Evolutionary conservation across 2,113 vertebrate genomes (phyloP), one percentile per base, ranked within the genome.

Genomic region (Actinemys pallida): DNA sequence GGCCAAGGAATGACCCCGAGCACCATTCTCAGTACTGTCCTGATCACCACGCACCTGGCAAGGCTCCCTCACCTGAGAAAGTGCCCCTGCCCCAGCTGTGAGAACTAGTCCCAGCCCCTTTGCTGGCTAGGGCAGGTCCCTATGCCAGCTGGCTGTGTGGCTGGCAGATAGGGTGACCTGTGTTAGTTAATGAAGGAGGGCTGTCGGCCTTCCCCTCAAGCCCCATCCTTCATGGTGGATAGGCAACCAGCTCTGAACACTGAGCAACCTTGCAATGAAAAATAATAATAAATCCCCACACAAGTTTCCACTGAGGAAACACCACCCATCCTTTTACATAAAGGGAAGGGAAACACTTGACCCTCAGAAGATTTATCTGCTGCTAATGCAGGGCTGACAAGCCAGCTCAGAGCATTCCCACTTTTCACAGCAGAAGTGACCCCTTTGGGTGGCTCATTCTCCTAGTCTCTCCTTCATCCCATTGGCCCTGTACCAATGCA

Each of bases 301-400:
- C 53, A 39, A 1, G 4, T 90, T 97, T 95, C 95, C 95, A 93
- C 24, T 49, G 87, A 82, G 87, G 97, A 97, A 97, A 88, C 90
- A 1, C 92, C 94, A 85, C 93, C 95, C 91, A 96, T 96, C 93
- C 80, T 97, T 94, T 95, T 86, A 85, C 88, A 94, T 62, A 0
- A 24, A 35, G 22, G 86, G 19, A 81, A 78, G 45, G 79, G 89
- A 84, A 93, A 81, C 95, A 90, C 88, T 59, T 94, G 92, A 90
- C 95, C 95, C n/a, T 42, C 0, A 1, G 69, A 76, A 16, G 39
- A 27, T 52, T 27, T 56, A 2, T 57, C 95, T 19, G 81, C 29
- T 57, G 92, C 89, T 92, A 93, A 62, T 72, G 92, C 80, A 16
- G 57, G 35, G 88, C 84, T 89, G 89, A 83, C 53, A 42, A 78